A percentile compares a stretch with the other conserved stretches of the same genome.
These are phyloP conservation scores for Characodon lateralis DNA, from an alignment of 2,797 vertebrate species.

Conservation along the genomic window DNA sequence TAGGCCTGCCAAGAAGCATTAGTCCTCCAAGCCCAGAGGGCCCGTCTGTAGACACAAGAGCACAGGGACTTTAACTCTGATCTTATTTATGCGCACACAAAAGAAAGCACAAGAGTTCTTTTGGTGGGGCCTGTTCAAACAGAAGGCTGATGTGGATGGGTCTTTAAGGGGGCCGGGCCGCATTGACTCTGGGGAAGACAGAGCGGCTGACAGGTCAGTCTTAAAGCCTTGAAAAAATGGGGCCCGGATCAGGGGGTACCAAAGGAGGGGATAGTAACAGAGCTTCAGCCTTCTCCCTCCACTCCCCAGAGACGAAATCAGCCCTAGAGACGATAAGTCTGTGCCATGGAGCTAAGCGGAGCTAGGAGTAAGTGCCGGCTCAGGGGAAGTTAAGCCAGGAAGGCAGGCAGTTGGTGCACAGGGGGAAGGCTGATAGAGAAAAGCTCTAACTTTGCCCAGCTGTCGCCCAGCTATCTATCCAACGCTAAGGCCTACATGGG, in stretches of 20 bases:
- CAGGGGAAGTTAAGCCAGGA: slow-evolving; percentile 39
- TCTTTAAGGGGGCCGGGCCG: slow-evolving; percentile 75
- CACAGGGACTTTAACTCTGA: slow-evolving; percentile 81
- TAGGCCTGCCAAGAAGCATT: slow-evolving; percentile 81
- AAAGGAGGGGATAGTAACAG: slow-evolving; percentile 50
- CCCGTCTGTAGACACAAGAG: slow-evolving; percentile 77
- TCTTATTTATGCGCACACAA: slow-evolving; percentile 85
- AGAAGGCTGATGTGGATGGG: slow-evolving; percentile 75
- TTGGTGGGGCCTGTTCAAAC: slow-evolving; percentile 80
- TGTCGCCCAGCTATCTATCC: slow-evolving; percentile 56
- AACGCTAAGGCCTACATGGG: slow-evolving; percentile 10
- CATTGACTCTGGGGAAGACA: slow-evolving; percentile 79
- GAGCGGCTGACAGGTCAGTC: slow-evolving; percentile 80
- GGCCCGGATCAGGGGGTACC: slow-evolving; percentile 67
- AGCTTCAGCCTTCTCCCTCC: slow-evolving; percentile 53
- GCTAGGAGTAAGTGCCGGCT: slow-evolving; percentile 39
- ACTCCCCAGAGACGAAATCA: slow-evolving; percentile 67
- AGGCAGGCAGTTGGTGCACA: slow-evolving; percentile 35
- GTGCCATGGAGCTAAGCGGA: slow-evolving; percentile 49
- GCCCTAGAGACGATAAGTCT: slow-evolving; percentile 72
- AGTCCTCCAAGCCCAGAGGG: slow-evolving; percentile 68
- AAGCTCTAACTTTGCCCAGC: slow-evolving; percentile 68
- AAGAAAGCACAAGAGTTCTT: slow-evolving; percentile 76
- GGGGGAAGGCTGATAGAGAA: slow-evolving; percentile 24
- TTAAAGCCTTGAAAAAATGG: slow-evolving; percentile 77